These are phyloP conservation scores for Bombus fervidus DNA, from an alignment of 1,140 invertebrate genomes.

Conservation along the genomic window DNA sequence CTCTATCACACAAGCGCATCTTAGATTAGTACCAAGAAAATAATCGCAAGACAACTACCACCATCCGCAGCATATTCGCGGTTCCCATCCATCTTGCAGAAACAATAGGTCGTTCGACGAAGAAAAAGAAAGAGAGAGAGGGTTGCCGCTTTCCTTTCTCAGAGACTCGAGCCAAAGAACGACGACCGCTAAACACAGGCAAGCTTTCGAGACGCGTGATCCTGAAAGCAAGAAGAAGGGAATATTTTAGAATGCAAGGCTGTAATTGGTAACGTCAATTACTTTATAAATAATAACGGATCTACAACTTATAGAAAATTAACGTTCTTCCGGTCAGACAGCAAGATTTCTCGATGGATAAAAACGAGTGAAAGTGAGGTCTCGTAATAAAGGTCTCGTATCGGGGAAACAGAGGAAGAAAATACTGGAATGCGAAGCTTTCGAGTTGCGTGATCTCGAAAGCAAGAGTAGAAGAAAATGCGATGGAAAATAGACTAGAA, in stretches of 20 bases:
- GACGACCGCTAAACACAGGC: conserved; percentile 35
- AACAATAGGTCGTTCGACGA: conserved; percentile 64
- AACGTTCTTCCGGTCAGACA: neutral
- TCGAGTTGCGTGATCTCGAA: conserved; percentile 39
- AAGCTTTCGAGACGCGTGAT: conserved; percentile 48
- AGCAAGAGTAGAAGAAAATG: conserved; percentile 12
- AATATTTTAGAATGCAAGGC: neutral
- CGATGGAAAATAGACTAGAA: conserved; percentile 16
- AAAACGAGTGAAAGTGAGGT: conserved; percentile 15
- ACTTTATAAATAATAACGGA: neutral
- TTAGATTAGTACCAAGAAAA: conserved; percentile 48
- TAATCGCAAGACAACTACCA: conserved; percentile 51
- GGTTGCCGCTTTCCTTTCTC: conserved; percentile 67
- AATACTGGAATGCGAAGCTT: neutral
- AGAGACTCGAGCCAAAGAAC: conserved; percentile 43
- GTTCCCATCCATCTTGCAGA: conserved; percentile 62
- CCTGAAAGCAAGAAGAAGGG: conserved; percentile 52
- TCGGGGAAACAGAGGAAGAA: neutral
- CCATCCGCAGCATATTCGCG: conserved; percentile 18
- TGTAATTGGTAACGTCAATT: conserved; percentile 37
- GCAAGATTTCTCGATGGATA: neutral
- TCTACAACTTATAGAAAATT: neutral
- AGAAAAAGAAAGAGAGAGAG: conserved; percentile 43
- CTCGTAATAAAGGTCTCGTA: neutral
- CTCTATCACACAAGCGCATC: conserved; percentile 43